These are phyloP conservation scores for Drosophila kurseongensis DNA, from an alignment of 1,140 invertebrate species.

Conservation along the genomic window DNA sequence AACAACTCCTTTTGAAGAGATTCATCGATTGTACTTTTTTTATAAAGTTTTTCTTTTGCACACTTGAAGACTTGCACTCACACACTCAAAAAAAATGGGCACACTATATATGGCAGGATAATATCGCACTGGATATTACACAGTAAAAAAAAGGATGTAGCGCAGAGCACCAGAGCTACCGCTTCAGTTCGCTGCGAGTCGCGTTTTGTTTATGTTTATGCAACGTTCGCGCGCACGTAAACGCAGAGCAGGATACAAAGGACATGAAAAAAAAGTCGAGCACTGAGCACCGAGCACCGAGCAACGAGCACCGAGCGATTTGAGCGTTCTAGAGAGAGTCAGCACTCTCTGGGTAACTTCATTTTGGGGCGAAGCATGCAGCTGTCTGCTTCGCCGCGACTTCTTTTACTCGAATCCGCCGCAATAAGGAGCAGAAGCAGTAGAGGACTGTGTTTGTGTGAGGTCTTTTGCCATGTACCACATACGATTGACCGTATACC, in stretches of 20 bases:
- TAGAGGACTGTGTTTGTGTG: background rate
- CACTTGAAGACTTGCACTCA: conserved; percentile 18
- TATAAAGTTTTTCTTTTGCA: conserved; percentile 1
- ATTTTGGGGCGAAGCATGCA: conserved; percentile 20
- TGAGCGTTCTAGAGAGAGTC: conserved; percentile 1
- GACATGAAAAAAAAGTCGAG: conserved; percentile 5
- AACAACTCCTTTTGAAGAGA: background rate
- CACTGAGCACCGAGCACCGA: background rate
- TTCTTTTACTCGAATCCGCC: conserved; percentile 55
- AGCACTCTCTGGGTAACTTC: background rate
- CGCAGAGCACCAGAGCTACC: background rate
- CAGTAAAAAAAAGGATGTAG: conserved; percentile 44
- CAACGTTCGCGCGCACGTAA: conserved; percentile 63
- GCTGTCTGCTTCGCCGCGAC: conserved; percentile 31
- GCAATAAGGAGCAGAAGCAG: conserved; percentile 36
- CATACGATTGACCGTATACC: background rate
- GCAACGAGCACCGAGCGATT: background rate
- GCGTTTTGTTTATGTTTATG: conserved; percentile 63
- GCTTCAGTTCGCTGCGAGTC: background rate
- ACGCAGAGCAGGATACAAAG: conserved; percentile 29
- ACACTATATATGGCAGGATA: conserved; percentile 3
- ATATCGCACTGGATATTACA: conserved; percentile 23
- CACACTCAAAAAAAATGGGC: conserved; percentile 34
- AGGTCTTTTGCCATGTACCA: background rate
- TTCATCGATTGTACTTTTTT: conserved; percentile 5